These are phyloP conservation scores for Quiscalus mexicanus DNA, from an alignment of 2,113 vertebrate genomes.

Conservation along the genomic window DNA sequence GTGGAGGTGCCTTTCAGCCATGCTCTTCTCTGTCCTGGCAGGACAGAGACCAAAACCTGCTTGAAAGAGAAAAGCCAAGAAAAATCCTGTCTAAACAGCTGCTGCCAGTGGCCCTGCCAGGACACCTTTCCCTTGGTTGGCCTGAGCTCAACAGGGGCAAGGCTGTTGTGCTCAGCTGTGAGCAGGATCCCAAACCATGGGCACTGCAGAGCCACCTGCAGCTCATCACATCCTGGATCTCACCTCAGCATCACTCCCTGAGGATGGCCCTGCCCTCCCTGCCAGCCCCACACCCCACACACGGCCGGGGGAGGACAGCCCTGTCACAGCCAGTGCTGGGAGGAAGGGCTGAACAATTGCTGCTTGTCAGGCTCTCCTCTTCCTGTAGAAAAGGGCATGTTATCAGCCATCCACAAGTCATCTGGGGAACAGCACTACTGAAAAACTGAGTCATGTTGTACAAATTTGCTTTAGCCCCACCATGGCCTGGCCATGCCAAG, in stretches of 20 bases:
- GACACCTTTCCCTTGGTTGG: background rate
- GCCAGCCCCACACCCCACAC: fast-evolving
- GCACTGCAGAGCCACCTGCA: fast-evolving
- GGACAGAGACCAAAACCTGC: background rate
- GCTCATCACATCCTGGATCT: background rate
- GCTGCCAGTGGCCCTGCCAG: background rate
- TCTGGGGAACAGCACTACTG: background rate
- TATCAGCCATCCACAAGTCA: background rate
- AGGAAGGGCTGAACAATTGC: slow-evolving; percentile 33
- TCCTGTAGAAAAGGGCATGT: background rate
- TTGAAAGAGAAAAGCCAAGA: background rate
- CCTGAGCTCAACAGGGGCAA: background rate
- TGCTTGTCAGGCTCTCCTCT: background rate
- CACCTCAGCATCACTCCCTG: background rate
- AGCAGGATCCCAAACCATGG: background rate
- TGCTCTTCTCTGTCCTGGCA: background rate
- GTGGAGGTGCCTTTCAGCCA: background rate
- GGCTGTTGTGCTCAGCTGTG: background rate
- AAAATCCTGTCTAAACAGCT: background rate
- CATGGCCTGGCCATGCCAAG: fast-evolving
- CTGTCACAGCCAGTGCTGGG: fast-evolving
- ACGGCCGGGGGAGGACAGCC: fast-evolving
- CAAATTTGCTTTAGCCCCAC: background rate
- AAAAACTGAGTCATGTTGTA: background rate
- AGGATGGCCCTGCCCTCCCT: background rate